These are phyloP conservation scores for Busseola fusca DNA, from an alignment of 2,888 invertebrate genomes.

Conservation along the genomic window DNA sequence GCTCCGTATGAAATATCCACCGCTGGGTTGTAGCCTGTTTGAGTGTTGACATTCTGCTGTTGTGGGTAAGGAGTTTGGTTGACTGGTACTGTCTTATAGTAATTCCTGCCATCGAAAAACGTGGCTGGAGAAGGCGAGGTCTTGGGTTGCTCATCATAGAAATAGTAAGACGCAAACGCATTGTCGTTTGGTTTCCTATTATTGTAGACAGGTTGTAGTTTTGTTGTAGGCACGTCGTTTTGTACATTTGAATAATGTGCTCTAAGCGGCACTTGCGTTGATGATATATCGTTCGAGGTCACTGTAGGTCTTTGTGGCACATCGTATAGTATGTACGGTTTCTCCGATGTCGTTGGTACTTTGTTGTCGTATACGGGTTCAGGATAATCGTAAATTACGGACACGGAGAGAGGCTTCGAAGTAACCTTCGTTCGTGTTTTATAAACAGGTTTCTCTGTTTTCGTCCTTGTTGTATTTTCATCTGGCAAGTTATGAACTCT, in stretches of 20 bases:
- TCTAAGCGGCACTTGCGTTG: slow-evolving; percentile 90
- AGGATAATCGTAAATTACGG: slow-evolving; percentile 86
- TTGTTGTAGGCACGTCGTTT: slow-evolving; percentile 88
- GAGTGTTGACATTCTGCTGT: slow-evolving; percentile 76
- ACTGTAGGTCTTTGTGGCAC: slow-evolving; percentile 82
- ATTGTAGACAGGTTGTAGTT: slow-evolving; percentile 85
- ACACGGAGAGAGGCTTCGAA: slow-evolving; percentile 85
- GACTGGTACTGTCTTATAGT: slow-evolving; percentile 81
- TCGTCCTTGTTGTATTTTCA: slow-evolving; percentile 78
- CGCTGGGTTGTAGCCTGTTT: slow-evolving; percentile 77
- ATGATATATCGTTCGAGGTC: slow-evolving; percentile 83
- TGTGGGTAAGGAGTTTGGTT: slow-evolving; percentile 70
- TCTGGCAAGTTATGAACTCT: slow-evolving; percentile 83
- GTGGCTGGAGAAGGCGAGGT: slow-evolving; percentile 89
- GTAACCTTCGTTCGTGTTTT: slow-evolving; percentile 86
- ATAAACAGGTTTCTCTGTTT: slow-evolving; percentile 83
- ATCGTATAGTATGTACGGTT: slow-evolving; percentile 87
- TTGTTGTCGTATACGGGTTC: slow-evolving; percentile 83
- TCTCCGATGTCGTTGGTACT: slow-evolving; percentile 81
- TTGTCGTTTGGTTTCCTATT: slow-evolving; percentile 82
- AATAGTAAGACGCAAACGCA: slow-evolving; percentile 90
- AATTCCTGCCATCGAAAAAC: slow-evolving; percentile 84
- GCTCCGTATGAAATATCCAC: slow-evolving; percentile 85
- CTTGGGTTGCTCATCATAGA: slow-evolving; percentile 90
- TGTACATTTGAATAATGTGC: slow-evolving; percentile 89